Conservation (phyloP, 1,140 invertebrate genomes). For the Amphibalanus amphitrite region DNA sequence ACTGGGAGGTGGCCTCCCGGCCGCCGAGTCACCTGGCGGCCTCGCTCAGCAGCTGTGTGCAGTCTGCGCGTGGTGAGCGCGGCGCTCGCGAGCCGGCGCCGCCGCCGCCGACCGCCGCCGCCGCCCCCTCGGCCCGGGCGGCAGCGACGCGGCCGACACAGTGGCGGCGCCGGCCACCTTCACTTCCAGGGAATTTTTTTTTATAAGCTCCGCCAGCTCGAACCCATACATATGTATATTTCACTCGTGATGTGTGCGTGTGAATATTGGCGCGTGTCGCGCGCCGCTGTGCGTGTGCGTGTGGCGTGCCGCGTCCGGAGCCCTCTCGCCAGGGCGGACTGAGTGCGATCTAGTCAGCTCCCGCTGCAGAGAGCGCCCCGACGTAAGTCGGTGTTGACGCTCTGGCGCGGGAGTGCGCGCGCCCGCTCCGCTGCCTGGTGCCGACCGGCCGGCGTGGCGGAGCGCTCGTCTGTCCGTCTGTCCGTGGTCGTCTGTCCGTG, state of each 20-base stretch:
- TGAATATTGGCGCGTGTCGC: neutral
- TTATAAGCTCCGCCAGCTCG: neutral
- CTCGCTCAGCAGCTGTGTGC: neutral
- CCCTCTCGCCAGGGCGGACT: neutral
- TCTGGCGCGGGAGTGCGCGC: neutral
- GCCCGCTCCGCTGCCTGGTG: neutral
- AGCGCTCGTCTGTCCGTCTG: neutral
- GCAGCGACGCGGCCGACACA: too few relatives aligned
- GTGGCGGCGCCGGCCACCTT: neutral
- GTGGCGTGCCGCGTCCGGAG: neutral
- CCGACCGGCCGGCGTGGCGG: too few relatives aligned
- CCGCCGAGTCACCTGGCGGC: neutral
- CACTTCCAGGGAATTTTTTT: neutral
- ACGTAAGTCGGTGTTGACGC: too few relatives aligned
- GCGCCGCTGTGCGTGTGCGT: neutral
- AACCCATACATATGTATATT: conserved; percentile 2
- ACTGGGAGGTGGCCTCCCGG: neutral
- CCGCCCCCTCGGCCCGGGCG: neutral
- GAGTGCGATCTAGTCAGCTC: neutral
- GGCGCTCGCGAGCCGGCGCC: too few relatives aligned
- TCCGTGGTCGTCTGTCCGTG: neutral
- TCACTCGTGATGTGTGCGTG: neutral
- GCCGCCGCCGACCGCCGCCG: too few relatives aligned
- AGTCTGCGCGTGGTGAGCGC: neutral
- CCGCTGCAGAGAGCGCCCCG: neutral